Evolutionary conservation across 1,140 invertebrate genomes (phyloP).

Genomic region (Camponotus pennsylvanicus): DNA sequence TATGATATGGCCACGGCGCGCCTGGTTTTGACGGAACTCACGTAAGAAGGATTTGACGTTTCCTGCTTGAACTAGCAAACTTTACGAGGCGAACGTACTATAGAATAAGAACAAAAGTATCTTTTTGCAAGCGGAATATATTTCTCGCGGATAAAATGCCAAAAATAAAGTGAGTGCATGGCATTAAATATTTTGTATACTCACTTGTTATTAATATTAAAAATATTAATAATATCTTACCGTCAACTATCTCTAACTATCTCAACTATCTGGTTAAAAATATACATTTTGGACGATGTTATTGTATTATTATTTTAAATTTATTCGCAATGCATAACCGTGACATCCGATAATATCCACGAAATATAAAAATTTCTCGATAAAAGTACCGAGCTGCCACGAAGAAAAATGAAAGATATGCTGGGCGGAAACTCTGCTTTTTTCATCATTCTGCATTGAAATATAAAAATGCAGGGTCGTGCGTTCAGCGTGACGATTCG

Average conservation of each 20-base stretch:
- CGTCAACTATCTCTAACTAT: neutral
- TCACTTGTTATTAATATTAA: neutral
- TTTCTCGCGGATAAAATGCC: constrained; percentile 6
- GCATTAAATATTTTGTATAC: neutral
- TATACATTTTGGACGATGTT: neutral
- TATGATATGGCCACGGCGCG: constrained; percentile 26
- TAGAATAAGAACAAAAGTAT: constrained; percentile 41
- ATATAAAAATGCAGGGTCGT: constrained; percentile 65
- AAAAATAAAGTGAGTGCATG: neutral
- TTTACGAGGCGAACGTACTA: constrained; percentile 38
- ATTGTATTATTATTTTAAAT: neutral
- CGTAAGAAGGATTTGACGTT: constrained; percentile 56
- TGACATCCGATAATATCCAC: neutral
- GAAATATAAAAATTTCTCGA: constrained; percentile 21
- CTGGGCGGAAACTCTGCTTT: neutral
- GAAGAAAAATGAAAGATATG: constrained; percentile 39
- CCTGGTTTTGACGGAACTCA: constrained; percentile 58
- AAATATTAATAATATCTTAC: neutral
- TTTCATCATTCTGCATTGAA: constrained; percentile 41
- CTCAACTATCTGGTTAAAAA: neutral
- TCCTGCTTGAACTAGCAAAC: constrained; percentile 34
- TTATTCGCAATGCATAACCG: neutral
- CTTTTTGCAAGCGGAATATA: neutral
- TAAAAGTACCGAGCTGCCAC: constrained; percentile 5
- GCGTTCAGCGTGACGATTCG: constrained; percentile 49